Conservation (phyloP, 2,888 invertebrate genomes). For the Trissonchulus latispiculum region DNA sequence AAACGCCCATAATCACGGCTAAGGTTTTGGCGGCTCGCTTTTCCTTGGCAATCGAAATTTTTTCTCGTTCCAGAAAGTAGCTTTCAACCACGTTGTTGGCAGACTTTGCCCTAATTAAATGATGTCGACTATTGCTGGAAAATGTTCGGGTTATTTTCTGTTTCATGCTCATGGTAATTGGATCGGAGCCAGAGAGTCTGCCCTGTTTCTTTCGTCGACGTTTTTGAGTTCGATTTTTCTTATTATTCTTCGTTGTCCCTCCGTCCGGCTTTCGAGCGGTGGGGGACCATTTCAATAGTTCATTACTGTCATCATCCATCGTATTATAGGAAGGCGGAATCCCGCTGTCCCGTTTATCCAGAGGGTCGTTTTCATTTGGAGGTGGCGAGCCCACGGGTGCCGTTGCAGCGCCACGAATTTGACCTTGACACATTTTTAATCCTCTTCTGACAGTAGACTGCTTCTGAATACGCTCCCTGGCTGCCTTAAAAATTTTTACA, state of each 20-base stretch:
- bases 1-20: conserved; percentile 33
- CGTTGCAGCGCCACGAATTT: background rate
- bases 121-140: background rate
- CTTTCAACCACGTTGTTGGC: background rate
- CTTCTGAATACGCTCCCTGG: conserved; percentile 58
- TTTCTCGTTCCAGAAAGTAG: conserved; percentile 37
- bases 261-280: no score
- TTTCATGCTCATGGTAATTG: background rate
- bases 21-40: conserved; percentile 44
- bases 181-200: background rate
- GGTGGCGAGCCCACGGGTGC: background rate
- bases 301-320: background rate
- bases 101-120: background rate
- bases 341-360: background rate
- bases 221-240: background rate
- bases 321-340: background rate
- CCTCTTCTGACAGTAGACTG: background rate
- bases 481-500: conserved; percentile 86
- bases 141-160: background rate
- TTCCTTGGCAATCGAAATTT: conserved; percentile 44
- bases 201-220: background rate
- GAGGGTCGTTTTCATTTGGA: background rate
- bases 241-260: no score
- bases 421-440: background rate
- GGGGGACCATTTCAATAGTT: background rate